phyloP scores from a whole-genome alignment of 2,797 vertebrate species.

The Chromis chromis region DNA sequence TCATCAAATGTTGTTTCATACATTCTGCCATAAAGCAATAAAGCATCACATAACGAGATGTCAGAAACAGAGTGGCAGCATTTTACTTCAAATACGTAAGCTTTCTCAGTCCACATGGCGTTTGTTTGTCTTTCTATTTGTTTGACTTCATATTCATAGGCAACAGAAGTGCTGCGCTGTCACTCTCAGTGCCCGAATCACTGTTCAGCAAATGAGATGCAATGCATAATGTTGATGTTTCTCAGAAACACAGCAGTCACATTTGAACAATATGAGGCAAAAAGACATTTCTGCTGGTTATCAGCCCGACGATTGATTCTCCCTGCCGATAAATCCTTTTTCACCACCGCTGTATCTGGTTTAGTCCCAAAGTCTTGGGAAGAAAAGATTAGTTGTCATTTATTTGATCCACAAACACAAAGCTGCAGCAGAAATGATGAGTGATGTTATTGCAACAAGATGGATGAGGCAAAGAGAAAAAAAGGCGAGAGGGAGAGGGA shows the following conservation, averaged over 20 bases:
- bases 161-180: background rate
- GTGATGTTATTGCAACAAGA: slow-evolving; percentile 34
- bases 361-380: background rate
- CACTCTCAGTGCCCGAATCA: slow-evolving; percentile 4
- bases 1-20: slow-evolving; percentile 5
- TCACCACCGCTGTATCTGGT: slow-evolving; percentile 1
- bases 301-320: slow-evolving; percentile 16
- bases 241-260: slow-evolving; percentile 20
- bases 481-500: background rate
- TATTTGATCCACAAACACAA: slow-evolving; percentile 29
- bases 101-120: slow-evolving; percentile 1
- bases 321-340: slow-evolving; percentile 8
- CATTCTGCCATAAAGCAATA: background rate
- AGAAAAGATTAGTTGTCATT: slow-evolving; percentile 38
- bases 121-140: slow-evolving; percentile 35
- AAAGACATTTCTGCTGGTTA: slow-evolving; percentile 15
- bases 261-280: slow-evolving; percentile 4
- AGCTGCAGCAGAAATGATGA: slow-evolving; percentile 23
- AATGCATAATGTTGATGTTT: slow-evolving; percentile 19
- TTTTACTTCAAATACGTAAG: slow-evolving; percentile 4
- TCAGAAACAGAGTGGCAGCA: background rate
- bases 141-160: slow-evolving; percentile 13
- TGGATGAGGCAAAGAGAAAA: slow-evolving; percentile 19
- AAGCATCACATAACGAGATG: background rate
- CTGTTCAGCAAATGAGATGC: slow-evolving; percentile 26